Evolutionary conservation across 2,113 vertebrate genomes (phyloP).

Genomic region (Coracopsis vasa): DNA sequence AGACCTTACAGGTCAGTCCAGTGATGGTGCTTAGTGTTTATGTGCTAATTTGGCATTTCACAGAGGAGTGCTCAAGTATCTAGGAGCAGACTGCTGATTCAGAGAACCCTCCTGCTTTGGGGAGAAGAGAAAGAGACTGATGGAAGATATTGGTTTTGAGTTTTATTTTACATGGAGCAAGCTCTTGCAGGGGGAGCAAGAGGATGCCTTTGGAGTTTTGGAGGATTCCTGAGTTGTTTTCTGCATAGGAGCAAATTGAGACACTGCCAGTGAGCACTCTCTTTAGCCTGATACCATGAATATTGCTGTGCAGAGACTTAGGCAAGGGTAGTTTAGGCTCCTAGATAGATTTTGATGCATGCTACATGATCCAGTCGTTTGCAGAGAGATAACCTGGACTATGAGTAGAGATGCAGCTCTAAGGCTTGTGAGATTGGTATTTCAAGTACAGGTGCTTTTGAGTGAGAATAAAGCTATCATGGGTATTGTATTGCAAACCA

Average conservation of each 20-base stretch:
- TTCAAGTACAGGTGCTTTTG: background rate
- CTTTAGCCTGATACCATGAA: background rate
- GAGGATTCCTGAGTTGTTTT: background rate
- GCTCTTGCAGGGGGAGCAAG: background rate
- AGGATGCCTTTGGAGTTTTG: background rate
- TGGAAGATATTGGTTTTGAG: background rate
- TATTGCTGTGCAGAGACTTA: background rate
- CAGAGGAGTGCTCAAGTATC: background rate
- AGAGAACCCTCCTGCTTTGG: background rate
- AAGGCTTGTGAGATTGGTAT: background rate
- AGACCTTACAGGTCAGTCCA: background rate
- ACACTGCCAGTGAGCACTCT: background rate
- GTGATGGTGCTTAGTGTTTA: background rate
- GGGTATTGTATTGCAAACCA: background rate
- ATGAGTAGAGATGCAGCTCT: background rate
- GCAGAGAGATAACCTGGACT: background rate
- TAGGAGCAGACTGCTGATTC: background rate
- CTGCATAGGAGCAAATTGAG: background rate
- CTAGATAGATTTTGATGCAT: background rate
- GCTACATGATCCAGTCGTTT: background rate
- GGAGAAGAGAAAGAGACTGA: background rate
- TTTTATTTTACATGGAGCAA: background rate
- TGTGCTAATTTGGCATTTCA: slow-evolving; percentile 2
- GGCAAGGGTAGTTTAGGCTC: background rate
- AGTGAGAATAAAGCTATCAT: background rate